A percentile compares a stretch with the other conserved stretches of the same genome.
Evolutionary conservation across 2,888 invertebrate species (phyloP).

Genomic region (Steinernema scapterisci): DNA sequence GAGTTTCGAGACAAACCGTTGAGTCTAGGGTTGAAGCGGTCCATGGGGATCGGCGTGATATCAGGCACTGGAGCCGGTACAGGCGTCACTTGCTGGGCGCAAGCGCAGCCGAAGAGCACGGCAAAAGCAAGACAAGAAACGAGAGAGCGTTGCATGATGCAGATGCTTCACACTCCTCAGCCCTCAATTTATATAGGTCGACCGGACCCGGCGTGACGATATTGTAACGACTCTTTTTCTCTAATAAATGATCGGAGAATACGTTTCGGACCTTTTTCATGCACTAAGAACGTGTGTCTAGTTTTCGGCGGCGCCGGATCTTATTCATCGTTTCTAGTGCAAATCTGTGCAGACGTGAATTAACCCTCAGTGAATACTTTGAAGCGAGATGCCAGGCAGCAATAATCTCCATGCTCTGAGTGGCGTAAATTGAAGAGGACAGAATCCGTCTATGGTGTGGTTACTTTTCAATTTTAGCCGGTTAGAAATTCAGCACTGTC

Average conservation of each 20-base stretch:
- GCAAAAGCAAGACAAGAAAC: conserved; percentile 8
- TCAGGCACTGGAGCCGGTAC: conserved; percentile 49
- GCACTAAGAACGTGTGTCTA: neutral
- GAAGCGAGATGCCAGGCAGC: no score
- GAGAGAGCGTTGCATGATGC: conserved; percentile 28
- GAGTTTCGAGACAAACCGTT: conserved; percentile 49
- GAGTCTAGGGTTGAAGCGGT: conserved; percentile 55
- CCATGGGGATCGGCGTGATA: conserved; percentile 63
- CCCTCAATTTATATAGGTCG: conserved; percentile 19
- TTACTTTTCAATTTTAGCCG: no score
- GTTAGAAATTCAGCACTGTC: no score
- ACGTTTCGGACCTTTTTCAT: conserved; percentile 14
- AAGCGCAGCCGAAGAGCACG: neutral
- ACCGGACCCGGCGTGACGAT: neutral
- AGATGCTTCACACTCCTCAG: conserved; percentile 1
- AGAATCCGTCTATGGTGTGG: no score
- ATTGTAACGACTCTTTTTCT: neutral
- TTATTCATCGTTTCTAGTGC: conserved; percentile 19
- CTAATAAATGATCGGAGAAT: neutral
- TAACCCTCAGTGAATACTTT: no score
- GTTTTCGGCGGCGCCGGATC: conserved; percentile 1
- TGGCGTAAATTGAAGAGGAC: no score
- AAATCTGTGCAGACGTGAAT: neutral
- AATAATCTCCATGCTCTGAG: no score
- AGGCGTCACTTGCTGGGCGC: neutral